Percentiles rank a stretch among this genome's conserved stretches.
phyloP scores from a whole-genome alignment of 2,888 invertebrate species.

The Xanthostigma xanthostigma region DNA sequence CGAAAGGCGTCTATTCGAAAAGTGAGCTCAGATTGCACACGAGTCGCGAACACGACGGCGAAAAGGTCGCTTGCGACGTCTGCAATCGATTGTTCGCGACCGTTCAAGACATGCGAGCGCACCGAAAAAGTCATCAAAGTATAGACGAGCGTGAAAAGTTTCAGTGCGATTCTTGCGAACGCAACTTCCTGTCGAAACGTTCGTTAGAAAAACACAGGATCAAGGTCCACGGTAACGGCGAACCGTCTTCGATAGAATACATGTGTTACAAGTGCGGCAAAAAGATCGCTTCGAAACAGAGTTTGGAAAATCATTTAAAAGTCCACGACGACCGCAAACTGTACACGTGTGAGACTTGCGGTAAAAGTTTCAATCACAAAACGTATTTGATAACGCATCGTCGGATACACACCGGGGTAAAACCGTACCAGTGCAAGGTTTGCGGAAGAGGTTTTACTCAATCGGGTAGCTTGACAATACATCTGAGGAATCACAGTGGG shows the following conservation, averaged over 20 bases:
- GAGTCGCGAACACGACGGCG: too few relatives aligned
- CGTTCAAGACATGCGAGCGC: too few relatives aligned
- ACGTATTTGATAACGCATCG: conserved; percentile 2
- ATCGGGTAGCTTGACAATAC: conserved; percentile 31
- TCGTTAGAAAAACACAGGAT: neutral
- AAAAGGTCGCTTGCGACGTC: too few relatives aligned
- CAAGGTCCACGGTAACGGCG: too few relatives aligned
- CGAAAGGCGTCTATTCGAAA: too few relatives aligned
- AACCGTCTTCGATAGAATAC: too few relatives aligned
- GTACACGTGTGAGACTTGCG: conserved; percentile 1
- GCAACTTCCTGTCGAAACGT: neutral
- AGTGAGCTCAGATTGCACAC: too few relatives aligned
- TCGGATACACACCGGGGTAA: conserved; percentile 3
- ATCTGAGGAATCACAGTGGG: conserved; percentile 18
- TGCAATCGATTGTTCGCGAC: too few relatives aligned
- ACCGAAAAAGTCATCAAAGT: too few relatives aligned
- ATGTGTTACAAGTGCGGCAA: conserved; percentile 2
- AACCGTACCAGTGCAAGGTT: conserved; percentile 21
- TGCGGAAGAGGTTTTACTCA: conserved; percentile 37
- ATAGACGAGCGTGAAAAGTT: neutral
- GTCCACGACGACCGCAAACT: conserved; percentile 1
- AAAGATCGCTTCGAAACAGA: neutral
- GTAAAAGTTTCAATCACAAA: conserved; percentile 4
- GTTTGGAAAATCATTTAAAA: conserved; percentile 1
- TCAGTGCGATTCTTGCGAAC: neutral